Evolutionary conservation across 2,113 vertebrate species (phyloP), one percentile per base, ranked within the genome.

Genomic region (Fulica atra): DNA sequence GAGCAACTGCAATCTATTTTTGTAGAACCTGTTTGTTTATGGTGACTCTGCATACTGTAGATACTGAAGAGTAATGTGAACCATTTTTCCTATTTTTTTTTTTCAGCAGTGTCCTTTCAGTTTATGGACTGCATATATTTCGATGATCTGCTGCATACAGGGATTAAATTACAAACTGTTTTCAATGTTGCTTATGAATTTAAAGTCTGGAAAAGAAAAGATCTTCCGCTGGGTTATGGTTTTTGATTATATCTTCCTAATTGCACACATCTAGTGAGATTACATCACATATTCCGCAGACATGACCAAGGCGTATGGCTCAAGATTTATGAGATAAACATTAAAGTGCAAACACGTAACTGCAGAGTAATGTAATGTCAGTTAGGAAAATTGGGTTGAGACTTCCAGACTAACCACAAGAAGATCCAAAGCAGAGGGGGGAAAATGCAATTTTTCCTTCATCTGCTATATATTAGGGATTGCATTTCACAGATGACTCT

Each of bases 231-330:
- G 86, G 93, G 88, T 96, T 96, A 61, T 81, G 74, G 77, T 56
- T 97, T 98, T 96, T 93, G 82, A 98, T 97, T 94, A 81, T 89
- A 95, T 95, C 92, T 97, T 96, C 94, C 90, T 96, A 93, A 96
- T 97, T 93, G 77, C 63, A 96, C 84, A 79, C 81, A 95, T 95
- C 86, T 96, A 95, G 65, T 85, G 93, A 96, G 95, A 95, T 97
- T 97, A 93, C 95, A 96, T 98, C 97, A 97, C 76, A 17, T 97
- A 70, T 97, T 97, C 97, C 85, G 1, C 95, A 96, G 95, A 93
- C 96, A 73, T 95, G 96, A 97, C 94, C 93, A 76, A 93, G 97
- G 92, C 10, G 11, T 61, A 72, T 44, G 94, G 95, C 92, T 76
- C 90, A 95, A 94, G 95, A 95, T 97, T 96, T 95, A 74, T 33